Evolutionary conservation across 2,113 vertebrate genomes (phyloP).

Genomic region (Ictalurus furcatus): DNA sequence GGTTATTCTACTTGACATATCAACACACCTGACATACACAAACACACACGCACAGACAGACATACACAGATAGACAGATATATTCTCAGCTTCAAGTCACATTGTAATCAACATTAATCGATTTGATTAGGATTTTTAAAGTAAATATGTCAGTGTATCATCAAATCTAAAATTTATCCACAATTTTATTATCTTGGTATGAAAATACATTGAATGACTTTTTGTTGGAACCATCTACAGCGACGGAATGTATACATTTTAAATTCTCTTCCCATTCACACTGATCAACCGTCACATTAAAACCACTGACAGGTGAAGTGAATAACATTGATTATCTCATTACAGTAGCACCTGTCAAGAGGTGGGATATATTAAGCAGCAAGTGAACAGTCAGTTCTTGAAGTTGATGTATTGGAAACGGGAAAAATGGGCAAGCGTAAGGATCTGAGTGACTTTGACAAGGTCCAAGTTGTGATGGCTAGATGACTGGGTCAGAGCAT

Average conservation of each 20-base stretch:
- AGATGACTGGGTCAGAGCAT: no score
- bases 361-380: no score
- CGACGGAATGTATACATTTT: neutral
- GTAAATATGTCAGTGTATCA: neutral
- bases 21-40: constrained; percentile 17
- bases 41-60: neutral
- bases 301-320: no score
- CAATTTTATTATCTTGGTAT: neutral
- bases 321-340: no score
- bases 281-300: no score
- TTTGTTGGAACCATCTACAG: neutral
- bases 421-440: no score
- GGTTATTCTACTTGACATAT: constrained; percentile 45
- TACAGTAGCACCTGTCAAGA: no score
- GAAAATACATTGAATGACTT: neutral
- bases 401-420: no score
- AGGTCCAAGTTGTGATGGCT: no score
- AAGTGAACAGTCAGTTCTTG: no score
- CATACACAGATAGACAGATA: neutral
- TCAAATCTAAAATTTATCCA: neutral
- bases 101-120: neutral
- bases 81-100: neutral
- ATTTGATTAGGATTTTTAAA: neutral
- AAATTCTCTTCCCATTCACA: neutral
- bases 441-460: no score